Conservation (phyloP, 2,888 invertebrate genomes). For the Cepaea hortensis region DNA sequence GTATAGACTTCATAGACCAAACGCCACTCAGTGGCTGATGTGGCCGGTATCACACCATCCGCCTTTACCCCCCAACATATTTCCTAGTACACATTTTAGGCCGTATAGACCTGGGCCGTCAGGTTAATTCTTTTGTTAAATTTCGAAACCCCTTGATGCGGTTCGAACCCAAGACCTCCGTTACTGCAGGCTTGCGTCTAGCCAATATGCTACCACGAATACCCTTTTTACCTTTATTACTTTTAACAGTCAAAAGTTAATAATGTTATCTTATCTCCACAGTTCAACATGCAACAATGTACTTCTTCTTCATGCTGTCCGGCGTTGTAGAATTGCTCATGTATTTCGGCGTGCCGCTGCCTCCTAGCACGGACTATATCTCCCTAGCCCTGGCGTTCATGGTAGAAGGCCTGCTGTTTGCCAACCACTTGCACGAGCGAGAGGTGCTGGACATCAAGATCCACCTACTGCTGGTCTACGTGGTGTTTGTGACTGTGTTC, state of each 20-base stretch:
- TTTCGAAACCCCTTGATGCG: too few relatives aligned
- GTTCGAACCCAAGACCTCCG: too few relatives aligned
- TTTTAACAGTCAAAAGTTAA: too few relatives aligned
- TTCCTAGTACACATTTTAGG: too few relatives aligned
- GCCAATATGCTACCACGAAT: not conserved
- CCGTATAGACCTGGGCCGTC: too few relatives aligned
- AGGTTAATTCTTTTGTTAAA: too few relatives aligned
- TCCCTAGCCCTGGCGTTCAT: slow-evolving; percentile 74
- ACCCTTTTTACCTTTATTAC: not conserved
- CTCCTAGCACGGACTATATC: slow-evolving; percentile 76
- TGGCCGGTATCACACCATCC: too few relatives aligned
- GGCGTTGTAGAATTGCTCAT: slow-evolving; percentile 76
- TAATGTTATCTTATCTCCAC: slow-evolving; percentile 58
- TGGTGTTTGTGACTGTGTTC: slow-evolving; percentile 71
- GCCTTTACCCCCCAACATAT: too few relatives aligned
- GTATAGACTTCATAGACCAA: too few relatives aligned
- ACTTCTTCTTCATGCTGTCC: slow-evolving; percentile 77
- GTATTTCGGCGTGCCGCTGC: slow-evolving; percentile 72
- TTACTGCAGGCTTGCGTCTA: too few relatives aligned
- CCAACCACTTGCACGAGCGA: slow-evolving; percentile 78
- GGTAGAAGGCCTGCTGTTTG: slow-evolving; percentile 78
- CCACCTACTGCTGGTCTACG: slow-evolving; percentile 77
- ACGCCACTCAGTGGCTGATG: too few relatives aligned
- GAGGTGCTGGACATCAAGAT: slow-evolving; percentile 73
- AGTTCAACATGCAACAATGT: slow-evolving; percentile 79